Evolutionary conservation across 2,888 invertebrate genomes (phyloP).

Genomic region (Leptinotarsa haldemani): DNA sequence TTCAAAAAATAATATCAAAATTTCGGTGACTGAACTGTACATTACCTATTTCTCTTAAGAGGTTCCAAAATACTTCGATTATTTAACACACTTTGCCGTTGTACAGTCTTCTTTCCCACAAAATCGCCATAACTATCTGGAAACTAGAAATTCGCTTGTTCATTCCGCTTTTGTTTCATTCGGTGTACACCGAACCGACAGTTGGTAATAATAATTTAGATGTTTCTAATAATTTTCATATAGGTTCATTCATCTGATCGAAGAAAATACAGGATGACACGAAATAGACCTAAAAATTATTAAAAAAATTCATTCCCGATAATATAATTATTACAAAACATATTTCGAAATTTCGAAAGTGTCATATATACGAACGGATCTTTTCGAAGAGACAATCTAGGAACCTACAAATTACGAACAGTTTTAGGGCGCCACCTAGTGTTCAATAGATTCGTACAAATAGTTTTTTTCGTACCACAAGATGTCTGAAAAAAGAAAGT

Average conservation of each 20-base stretch:
- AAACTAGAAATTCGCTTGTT: constrained; percentile 33
- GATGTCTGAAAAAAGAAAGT: no score
- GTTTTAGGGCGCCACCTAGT: neutral
- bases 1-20: constrained; percentile 27
- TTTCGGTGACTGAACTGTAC: constrained; percentile 14
- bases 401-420: neutral
- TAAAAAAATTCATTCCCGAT: no score
- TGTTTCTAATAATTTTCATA: neutral
- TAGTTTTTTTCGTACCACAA: no score
- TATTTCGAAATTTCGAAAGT: neutral
- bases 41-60: constrained; percentile 15
- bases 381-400: neutral
- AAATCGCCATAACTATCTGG: constrained; percentile 43
- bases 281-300: no score
- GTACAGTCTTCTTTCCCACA: constrained; percentile 40
- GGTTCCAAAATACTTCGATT: constrained; percentile 26
- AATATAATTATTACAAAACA: neutral
- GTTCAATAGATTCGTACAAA: neutral
- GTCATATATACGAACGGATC: neutral
- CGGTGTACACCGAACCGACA: constrained; percentile 15
- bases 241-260: neutral
- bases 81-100: constrained; percentile 30
- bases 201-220: no score
- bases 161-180: constrained; percentile 20
- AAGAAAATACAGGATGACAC: no score